Evolutionary conservation across 2,113 vertebrate genomes (phyloP), one percentile per base, ranked within the genome.

Genomic region (Colossoma macropomum): DNA sequence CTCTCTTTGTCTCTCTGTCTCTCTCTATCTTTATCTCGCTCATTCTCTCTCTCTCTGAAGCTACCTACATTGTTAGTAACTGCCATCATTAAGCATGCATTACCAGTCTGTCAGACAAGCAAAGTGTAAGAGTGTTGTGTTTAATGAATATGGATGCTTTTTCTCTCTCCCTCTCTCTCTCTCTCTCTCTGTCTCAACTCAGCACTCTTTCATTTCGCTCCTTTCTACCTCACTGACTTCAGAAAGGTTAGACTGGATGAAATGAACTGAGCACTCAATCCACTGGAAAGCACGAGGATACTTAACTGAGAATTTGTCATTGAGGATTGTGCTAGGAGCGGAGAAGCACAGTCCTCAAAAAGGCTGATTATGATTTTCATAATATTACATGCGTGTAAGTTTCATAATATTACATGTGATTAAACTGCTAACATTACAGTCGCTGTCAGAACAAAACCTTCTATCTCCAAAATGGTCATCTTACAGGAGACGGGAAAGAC

Each of bases 91-190:
- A 89, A 90, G 90, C 86, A 79, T 0, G 41, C 79, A 88, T 90
- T 71, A 52, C 81, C 76, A 83, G 50, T 80, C 80, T 89, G 87
- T 89, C 90, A 87, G 85, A 17, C 81, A 86, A 86, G 85, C 87
- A 90, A 87, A 75, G 82, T 85, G 94, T 91, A 94, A 92, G 94
- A 89, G 92, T 59, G 17, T 75, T 10, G 87, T 76, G 68, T 86
- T 94, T 95, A 93, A 96, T 96, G 95, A 96, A 95, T 96, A 94
- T 93, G 93, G 94, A 94, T 93, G 85, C 45, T 5, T 86, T 62
- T 54, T 56, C 52, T 60, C 74, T 75, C 52, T 75, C 30, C 60
- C 75, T n/a, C 56, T 75, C 72, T 12, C 72, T 74, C 45, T 73
- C 48, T 32, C 75, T 65, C n/a, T 77, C 48, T 32, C 63, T 52